Evolutionary conservation across 2,888 invertebrate genomes (phyloP), one percentile per base, ranked within the genome.

Genomic region (Ceratothoa steindachneri): DNA sequence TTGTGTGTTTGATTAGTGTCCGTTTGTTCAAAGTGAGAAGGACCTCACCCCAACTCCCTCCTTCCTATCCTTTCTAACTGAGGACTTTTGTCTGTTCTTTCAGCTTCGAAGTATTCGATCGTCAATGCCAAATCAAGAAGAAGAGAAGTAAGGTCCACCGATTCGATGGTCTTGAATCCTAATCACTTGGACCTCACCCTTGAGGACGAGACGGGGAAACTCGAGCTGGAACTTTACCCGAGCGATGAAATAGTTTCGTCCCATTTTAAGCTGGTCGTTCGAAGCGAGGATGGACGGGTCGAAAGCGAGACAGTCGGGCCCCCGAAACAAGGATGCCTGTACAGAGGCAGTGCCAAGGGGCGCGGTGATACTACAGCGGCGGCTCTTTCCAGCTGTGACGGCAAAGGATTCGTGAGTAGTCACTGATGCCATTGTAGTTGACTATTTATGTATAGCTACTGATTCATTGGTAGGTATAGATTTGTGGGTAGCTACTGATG

Each of bases 311-410:
- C 66, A 7, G 66, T 66, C 15, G 65, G 30, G 4, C 65, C 24
- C 15, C 29, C 30, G 4, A 22, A 27, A 2, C 9, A 64, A 1
- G 29, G 69, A 24, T 73, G 73, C 30, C 28, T 69, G 3, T 73
- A 69, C 67, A 55, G 30, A 15, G 75, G 75, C 19, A 24, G 24
- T 3, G 78, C 75, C 30, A 75, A 75, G 22, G 66, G 68, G 2
- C 65, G 65, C 12, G 71, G 65, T 0, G 53, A 75, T 19, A 75
- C 64, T 19, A 30, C 71, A 9, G 77, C 74, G 15, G 66, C 53
- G 28, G 78, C 78, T 2, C 71, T 78, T 2, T 65, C 78, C 28
- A 75, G 73, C 64, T 78, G 78, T 64, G 73, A 78, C 51, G 78
- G 78, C 5, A 65, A 41, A 3, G 78, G 78, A n/a, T 78, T 71